A percentile compares a stretch with the other conserved stretches of the same genome.
Evolutionary conservation across 2,113 vertebrate genomes (phyloP).

Genomic region (Melanotaenia duboulayi): DNA sequence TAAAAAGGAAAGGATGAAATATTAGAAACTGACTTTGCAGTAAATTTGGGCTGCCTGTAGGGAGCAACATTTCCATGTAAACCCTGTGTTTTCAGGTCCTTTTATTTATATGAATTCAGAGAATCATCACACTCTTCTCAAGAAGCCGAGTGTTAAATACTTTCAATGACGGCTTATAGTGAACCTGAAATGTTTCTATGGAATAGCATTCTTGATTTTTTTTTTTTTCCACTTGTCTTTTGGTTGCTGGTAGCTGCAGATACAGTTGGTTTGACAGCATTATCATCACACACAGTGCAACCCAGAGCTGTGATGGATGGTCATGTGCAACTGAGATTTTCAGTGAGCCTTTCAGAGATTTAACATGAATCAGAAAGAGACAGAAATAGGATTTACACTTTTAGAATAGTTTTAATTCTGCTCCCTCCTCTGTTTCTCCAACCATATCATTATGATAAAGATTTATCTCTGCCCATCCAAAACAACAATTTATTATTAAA

Average conservation of each 20-base stretch:
- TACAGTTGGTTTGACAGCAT: conserved; percentile 4
- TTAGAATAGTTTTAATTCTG: conserved; percentile 13
- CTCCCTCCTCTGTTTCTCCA: background rate
- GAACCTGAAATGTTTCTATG: background rate
- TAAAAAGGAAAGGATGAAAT: background rate
- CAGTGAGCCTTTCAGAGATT: conserved; percentile 38
- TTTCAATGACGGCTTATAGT: background rate
- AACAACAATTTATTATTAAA: no score
- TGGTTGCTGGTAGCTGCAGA: conserved; percentile 11
- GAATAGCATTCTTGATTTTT: background rate
- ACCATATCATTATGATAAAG: background rate
- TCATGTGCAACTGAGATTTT: conserved; percentile 41
- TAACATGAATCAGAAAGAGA: conserved; percentile 41
- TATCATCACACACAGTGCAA: conserved; percentile 6
- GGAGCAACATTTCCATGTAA: conserved; percentile 45
- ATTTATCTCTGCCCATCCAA: no score
- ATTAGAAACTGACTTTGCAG: conserved; percentile 24
- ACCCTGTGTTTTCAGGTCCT: background rate
- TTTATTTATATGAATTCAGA: background rate
- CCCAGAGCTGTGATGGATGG: conserved; percentile 32
- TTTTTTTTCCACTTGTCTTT: background rate
- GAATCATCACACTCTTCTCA: background rate
- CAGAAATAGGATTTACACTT: conserved; percentile 27
- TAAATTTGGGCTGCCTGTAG: conserved; percentile 51
- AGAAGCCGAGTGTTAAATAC: background rate